These are phyloP conservation scores for Arenicola marina DNA, from an alignment of 2,888 invertebrate species.

Conservation along the genomic window DNA sequence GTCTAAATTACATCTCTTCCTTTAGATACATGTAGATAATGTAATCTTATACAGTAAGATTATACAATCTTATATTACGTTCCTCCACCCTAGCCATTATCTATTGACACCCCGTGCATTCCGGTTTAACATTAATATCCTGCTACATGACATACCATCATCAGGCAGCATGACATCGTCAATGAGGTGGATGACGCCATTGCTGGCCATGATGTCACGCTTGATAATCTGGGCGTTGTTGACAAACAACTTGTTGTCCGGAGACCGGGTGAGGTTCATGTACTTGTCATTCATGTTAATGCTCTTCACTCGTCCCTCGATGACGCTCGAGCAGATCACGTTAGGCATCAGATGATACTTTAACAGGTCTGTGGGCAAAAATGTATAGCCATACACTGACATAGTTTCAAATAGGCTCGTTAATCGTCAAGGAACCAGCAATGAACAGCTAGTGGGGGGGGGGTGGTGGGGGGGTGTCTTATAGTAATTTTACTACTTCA, in stretches of 20 bases:
- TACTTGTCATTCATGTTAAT: conserved; percentile 65
- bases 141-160: conserved; percentile 64
- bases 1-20: too few species aligned
- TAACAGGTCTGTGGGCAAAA: conserved; percentile 66
- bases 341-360: conserved; percentile 72
- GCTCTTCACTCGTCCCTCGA: conserved; percentile 65
- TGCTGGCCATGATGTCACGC: conserved; percentile 70
- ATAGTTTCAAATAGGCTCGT: too few species aligned
- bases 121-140: neutral
- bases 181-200: conserved; percentile 75
- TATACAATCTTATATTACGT: too few species aligned
- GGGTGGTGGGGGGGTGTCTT: too few species aligned
- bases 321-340: conserved; percentile 69
- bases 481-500: too few species aligned
- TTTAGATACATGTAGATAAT: too few species aligned
- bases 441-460: too few species aligned
- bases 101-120: neutral
- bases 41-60: too few species aligned
- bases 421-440: too few species aligned
- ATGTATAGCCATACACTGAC: neutral
- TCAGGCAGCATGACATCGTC: conserved; percentile 72
- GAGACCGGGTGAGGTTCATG: conserved; percentile 64
- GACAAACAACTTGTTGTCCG: conserved; percentile 66
- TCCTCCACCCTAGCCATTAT: too few species aligned
- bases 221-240: conserved; percentile 68